These are phyloP conservation scores for Sympetrum striolatum DNA, from an alignment of 2,888 invertebrate genomes.

Conservation along the genomic window DNA sequence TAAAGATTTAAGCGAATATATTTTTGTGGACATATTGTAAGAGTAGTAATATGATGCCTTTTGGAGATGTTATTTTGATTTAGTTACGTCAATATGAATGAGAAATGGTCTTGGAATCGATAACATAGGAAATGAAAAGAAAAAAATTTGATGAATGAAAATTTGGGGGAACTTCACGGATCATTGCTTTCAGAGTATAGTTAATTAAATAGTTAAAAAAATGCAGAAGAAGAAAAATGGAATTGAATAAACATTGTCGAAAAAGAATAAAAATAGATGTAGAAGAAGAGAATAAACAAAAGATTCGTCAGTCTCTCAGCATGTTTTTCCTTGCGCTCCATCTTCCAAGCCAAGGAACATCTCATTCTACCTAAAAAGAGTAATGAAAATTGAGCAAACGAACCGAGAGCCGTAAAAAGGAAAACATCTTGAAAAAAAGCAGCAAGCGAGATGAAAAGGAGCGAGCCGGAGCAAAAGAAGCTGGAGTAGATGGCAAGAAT, in stretches of 20 bases:
- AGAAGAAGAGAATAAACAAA: not conserved
- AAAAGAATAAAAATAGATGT: not conserved
- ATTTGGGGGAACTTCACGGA: too few relatives aligned
- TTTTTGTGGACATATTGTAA: too few relatives aligned
- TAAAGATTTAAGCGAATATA: too few relatives aligned
- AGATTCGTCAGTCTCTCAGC: not conserved
- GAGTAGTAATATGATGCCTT: too few relatives aligned
- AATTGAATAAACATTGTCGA: not conserved
- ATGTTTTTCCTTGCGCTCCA: not conserved
- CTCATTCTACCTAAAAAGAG: not conserved
- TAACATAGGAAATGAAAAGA: too few relatives aligned
- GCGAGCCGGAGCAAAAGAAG: not conserved
- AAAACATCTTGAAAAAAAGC: not conserved
- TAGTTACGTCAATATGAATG: too few relatives aligned
- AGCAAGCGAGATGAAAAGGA: not conserved
- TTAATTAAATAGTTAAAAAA: too few relatives aligned
- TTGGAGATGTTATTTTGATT: too few relatives aligned
- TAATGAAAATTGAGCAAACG: not conserved
- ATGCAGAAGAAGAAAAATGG: too few relatives aligned
- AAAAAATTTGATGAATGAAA: too few relatives aligned
- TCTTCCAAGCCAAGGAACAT: not conserved
- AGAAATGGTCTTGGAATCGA: too few relatives aligned
- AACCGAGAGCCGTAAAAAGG: not conserved
- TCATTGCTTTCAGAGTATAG: too few relatives aligned
- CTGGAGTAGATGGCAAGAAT: not conserved